Evolutionary conservation across 2,113 vertebrate genomes (phyloP), one percentile per base, ranked within the genome.

Genomic region (Nesogale talazaci): DNA sequence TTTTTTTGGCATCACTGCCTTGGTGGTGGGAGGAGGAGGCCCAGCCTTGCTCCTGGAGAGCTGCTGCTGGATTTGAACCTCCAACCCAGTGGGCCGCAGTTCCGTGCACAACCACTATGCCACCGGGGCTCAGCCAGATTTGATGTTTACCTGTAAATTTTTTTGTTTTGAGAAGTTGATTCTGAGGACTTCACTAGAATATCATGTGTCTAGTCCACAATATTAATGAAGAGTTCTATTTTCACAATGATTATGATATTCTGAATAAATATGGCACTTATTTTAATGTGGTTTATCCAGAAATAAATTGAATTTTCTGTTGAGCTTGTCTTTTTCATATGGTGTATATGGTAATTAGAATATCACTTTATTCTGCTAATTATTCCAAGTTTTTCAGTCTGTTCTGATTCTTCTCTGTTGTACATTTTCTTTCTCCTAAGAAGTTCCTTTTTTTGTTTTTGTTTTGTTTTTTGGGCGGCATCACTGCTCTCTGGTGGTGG

Each of bases 261-360:
- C 57, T 97, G 34, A 93, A 95, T 97, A 95, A 91, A 89, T 92
- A 83, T 94, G 31, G 25, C 83, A 91, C 96, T 94, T 97, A 92
- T 97, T 97, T 97, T 97, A 97, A 96, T 92, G n/a, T 78, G 94
- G 23, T 97, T 83, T 95, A 95, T 97, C 90, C 83, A 93, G 72
- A 97, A 98, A 97, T 98, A 98, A 98, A 98, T 16, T 70, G 94
- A 77, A 63, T 90, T 96, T 91, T 95, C 52, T 56, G 92, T 1
- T 56, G 12, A 90, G 70, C 46, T 29, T 93, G 70, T 29, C 59
- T 77, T 83, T 88, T 94, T 86, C 82, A 67, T 80, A 1, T 90
- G 56, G 11, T 90, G 36, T 57, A 38, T 83, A 29, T 25, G 83
- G 74, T 93, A 94, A 88, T 93, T 29, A 86, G 69, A 78, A 34